Percentiles rank a stretch among this genome's conserved stretches.
These are phyloP conservation scores for Priocnemis perturbator DNA, from an alignment of 2,888 invertebrate species.

Conservation along the genomic window DNA sequence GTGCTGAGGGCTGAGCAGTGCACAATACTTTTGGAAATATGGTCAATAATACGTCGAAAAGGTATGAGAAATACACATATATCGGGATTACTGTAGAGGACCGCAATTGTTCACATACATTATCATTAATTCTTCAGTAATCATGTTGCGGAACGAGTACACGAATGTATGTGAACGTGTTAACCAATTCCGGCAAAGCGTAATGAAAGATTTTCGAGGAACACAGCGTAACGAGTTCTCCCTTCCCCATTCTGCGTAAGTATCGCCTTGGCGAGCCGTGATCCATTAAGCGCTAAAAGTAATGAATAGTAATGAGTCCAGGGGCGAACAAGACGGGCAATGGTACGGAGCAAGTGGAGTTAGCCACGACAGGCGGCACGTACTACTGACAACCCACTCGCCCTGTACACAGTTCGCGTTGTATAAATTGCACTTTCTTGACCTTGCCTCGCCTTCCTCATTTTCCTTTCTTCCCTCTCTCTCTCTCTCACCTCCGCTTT, in stretches of 20 bases:
- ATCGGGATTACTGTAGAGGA: too few relatives aligned
- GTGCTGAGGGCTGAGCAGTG: too few relatives aligned
- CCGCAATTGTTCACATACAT: too few relatives aligned
- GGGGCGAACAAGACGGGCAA: slow-evolving; percentile 8
- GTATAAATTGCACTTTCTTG: slow-evolving; percentile 19
- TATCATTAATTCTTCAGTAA: too few relatives aligned
- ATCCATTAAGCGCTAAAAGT: slow-evolving; percentile 36
- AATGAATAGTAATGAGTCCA: slow-evolving; percentile 37
- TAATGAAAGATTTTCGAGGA: slow-evolving; percentile 25
- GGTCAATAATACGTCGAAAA: too few relatives aligned
- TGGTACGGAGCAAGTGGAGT: not conserved
- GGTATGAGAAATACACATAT: too few relatives aligned
- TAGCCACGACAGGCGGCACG: too few relatives aligned
- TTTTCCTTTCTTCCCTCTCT: not conserved
- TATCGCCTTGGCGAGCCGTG: slow-evolving; percentile 14
- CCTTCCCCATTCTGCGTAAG: slow-evolving; percentile 13
- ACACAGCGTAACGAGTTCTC: slow-evolving; percentile 17
- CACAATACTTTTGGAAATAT: too few relatives aligned
- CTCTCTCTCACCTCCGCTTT: not conserved
- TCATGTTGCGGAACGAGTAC: too few relatives aligned
- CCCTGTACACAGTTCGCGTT: not conserved
- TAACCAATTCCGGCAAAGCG: slow-evolving; percentile 2
- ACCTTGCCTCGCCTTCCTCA: slow-evolving; percentile 3
- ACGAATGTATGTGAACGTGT: too few relatives aligned
- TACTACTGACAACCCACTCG: not conserved